A percentile compares a stretch with the other conserved stretches of the same genome.
Evolutionary conservation across 2,888 invertebrate genomes (phyloP).

Genomic region (Acanthopleura granulata): DNA sequence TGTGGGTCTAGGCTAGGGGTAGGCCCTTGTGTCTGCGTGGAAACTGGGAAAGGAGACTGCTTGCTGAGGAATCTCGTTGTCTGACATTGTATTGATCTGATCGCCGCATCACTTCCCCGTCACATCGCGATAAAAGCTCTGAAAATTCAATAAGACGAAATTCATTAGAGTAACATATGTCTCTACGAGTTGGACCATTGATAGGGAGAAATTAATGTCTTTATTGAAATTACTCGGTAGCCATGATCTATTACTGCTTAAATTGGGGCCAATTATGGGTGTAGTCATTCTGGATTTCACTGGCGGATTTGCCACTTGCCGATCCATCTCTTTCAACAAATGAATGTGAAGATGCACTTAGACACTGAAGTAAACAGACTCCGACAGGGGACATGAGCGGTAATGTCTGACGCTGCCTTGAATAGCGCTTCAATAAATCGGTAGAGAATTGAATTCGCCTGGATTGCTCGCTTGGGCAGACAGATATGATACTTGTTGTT

Average conservation of each 20-base stretch:
- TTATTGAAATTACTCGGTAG: conserved; percentile 20
- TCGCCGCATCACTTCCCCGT: conserved; percentile 17
- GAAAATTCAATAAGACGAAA: conserved; percentile 28
- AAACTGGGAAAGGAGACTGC: not conserved
- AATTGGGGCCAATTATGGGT: conserved; percentile 20
- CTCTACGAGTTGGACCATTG: not conserved
- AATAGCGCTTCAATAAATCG: not conserved
- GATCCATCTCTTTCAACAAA: conserved; percentile 14
- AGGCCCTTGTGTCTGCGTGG: too few species aligned
- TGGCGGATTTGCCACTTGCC: not conserved
- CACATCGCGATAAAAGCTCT: conserved; percentile 11
- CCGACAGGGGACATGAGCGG: not conserved
- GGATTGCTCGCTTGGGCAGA: conserved; percentile 1
- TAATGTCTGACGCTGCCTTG: conserved; percentile 6
- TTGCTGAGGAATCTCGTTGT: not conserved
- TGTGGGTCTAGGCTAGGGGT: too few species aligned
- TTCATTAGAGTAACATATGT: conserved; percentile 30
- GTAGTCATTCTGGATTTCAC: not conserved
- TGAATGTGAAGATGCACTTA: conserved; percentile 18
- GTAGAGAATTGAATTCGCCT: not conserved
- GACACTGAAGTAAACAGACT: not conserved
- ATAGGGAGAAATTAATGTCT: conserved; percentile 21
- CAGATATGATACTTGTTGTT: conserved; percentile 19
- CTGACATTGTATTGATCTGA: conserved; percentile 18
- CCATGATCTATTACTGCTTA: conserved; percentile 18